Conservation (phyloP, 2,113 vertebrate species). For the Coreoperca whiteheadi region DNA sequence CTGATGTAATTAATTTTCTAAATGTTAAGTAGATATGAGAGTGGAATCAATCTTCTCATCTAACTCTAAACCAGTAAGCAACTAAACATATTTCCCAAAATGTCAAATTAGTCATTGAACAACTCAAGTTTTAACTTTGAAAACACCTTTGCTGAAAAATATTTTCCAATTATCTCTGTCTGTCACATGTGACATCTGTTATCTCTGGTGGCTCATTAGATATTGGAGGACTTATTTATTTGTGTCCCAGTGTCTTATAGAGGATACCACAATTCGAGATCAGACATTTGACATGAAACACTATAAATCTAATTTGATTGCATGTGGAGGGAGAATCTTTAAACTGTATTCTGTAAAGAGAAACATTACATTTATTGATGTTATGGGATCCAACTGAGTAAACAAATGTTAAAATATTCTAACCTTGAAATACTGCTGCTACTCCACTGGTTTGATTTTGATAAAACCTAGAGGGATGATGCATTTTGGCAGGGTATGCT, state of each 20-base stretch:
- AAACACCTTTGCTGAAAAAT: neutral
- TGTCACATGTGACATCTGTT: constrained; percentile 12
- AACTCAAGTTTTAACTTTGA: neutral
- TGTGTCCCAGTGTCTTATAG: neutral
- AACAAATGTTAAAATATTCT: neutral
- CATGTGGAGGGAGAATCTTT: neutral
- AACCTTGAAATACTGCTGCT: neutral
- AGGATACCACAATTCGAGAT: neutral
- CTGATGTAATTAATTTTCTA: neutral
- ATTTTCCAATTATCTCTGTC: neutral
- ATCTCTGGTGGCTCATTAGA: constrained; percentile 8
- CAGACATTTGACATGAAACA: neutral
- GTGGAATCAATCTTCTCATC: neutral
- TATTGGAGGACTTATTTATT: neutral
- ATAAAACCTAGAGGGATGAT: neutral
- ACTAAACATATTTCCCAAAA: neutral
- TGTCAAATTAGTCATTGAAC: constrained; percentile 8
- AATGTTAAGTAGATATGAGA: neutral
- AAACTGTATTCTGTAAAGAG: neutral
- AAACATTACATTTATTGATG: neutral
- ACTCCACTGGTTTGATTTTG: neutral
- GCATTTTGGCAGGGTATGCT: neutral
- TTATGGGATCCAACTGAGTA: neutral
- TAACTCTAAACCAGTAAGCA: neutral
- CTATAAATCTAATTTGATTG: too few relatives aligned